Percentiles rank a stretch among this genome's conserved stretches.
phyloP scores from a whole-genome alignment of 2,888 invertebrate species.

The Pelosia muscerda region DNA sequence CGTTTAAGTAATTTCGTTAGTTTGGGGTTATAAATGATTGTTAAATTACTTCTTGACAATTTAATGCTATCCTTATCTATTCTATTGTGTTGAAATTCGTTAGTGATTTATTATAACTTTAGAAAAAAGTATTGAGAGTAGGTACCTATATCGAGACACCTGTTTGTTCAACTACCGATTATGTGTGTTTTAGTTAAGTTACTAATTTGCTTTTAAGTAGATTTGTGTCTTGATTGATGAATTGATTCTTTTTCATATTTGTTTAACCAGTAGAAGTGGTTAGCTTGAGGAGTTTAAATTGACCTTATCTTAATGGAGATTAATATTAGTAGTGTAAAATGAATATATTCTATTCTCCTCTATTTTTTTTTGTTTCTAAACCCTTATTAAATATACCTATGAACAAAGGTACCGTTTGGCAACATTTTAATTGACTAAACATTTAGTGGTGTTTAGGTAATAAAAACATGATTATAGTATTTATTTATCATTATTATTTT shows the following conservation, averaged over 20 bases:
- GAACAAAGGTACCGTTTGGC: no score
- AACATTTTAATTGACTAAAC: no score
- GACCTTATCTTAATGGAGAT: slow-evolving; percentile 80
- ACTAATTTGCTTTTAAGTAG: slow-evolving; percentile 83
- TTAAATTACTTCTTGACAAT: slow-evolving; percentile 81
- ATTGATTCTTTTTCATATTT: slow-evolving; percentile 68
- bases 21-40: slow-evolving; percentile 76
- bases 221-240: slow-evolving; percentile 82
- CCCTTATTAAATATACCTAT: neutral
- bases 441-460: no score
- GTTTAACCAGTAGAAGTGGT: slow-evolving; percentile 64
- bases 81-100: slow-evolving; percentile 62
- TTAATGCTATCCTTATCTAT: slow-evolving; percentile 75
- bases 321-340: slow-evolving; percentile 62
- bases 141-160: slow-evolving; percentile 54
- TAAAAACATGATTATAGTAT: no score
- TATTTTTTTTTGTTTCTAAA: no score
- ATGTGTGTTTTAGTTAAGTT: slow-evolving; percentile 64
- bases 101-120: slow-evolving; percentile 71
- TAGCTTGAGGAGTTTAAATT: slow-evolving; percentile 71
- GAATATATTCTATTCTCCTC: neutral
- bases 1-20: slow-evolving; percentile 49
- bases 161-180: slow-evolving; percentile 49
- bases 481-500: no score
- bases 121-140: slow-evolving; percentile 43